A percentile compares a stretch with the other conserved stretches of the same genome.
Evolutionary conservation across 1,140 invertebrate species (phyloP).

Genomic region (Tribolium madens): DNA sequence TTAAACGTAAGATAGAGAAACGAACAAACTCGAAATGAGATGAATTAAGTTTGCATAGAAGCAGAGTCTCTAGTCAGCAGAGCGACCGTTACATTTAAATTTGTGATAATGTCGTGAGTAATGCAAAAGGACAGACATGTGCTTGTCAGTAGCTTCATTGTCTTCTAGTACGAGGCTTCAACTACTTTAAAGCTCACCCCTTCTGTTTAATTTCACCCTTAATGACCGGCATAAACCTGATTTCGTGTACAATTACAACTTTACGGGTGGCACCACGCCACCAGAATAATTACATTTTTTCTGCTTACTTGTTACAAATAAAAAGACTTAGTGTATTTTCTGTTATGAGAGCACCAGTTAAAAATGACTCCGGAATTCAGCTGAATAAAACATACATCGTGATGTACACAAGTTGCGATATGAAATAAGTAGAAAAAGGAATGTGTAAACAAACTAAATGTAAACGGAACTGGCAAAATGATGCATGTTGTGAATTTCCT

Average conservation of each 20-base stretch:
- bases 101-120: slow-evolving; percentile 57
- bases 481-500: slow-evolving; percentile 27
- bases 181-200: slow-evolving; percentile 43
- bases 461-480: slow-evolving; percentile 31
- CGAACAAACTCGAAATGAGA: slow-evolving; percentile 43
- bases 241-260: slow-evolving; percentile 37
- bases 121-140: slow-evolving; percentile 54
- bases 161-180: slow-evolving; percentile 49
- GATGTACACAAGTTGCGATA: slow-evolving; percentile 9
- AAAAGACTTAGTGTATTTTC: too few relatives aligned
- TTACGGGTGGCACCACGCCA: slow-evolving; percentile 2
- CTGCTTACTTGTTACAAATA: too few relatives aligned
- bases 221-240: slow-evolving; percentile 43
- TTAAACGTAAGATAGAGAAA: slow-evolving; percentile 28
- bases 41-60: slow-evolving; percentile 56
- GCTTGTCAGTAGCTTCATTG: slow-evolving; percentile 51
- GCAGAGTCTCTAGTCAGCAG: slow-evolving; percentile 55
- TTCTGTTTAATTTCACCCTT: slow-evolving; percentile 40
- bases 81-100: slow-evolving; percentile 58
- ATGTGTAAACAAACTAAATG: slow-evolving; percentile 25
- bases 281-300: background rate
- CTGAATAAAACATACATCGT: slow-evolving; percentile 20
- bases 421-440: slow-evolving; percentile 20
- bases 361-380: background rate
- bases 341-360: too few relatives aligned